phyloP scores from a whole-genome alignment of 1,140 invertebrate species.

The Ditylenchus dipsaci region DNA sequence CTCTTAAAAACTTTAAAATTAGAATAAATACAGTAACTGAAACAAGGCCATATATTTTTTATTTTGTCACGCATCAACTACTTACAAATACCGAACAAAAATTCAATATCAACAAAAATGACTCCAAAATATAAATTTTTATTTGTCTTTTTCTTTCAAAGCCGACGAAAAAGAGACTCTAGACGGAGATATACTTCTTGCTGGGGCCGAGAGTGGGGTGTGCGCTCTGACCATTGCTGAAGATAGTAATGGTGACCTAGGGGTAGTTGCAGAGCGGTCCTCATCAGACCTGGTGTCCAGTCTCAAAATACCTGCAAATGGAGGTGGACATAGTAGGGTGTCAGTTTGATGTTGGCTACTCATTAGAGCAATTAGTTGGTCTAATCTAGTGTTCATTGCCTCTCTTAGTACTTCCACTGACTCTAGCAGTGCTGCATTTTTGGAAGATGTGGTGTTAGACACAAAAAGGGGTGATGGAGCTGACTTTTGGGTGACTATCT shows the following conservation, averaged over 20 bases:
- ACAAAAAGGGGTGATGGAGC: conserved; percentile 26
- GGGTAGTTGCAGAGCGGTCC: not conserved
- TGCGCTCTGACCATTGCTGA: not conserved
- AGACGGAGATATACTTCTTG: conserved; percentile 7
- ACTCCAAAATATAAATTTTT: too few relatives aligned
- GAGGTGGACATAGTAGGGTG: not conserved
- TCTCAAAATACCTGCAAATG: not conserved
- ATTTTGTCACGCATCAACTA: too few relatives aligned
- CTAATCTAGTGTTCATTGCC: conserved; percentile 30
- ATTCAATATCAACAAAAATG: too few relatives aligned
- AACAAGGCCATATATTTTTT: too few relatives aligned
- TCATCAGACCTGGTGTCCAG: too few relatives aligned
- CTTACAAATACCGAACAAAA: too few relatives aligned
- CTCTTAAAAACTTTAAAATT: too few relatives aligned
- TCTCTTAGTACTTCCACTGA: conserved; percentile 26
- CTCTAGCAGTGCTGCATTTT: conserved; percentile 22
- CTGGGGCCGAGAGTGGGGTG: not conserved
- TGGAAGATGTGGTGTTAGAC: not conserved
- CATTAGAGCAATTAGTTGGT: conserved; percentile 41
- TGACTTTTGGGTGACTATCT: conserved; percentile 19
- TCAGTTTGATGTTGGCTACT: not conserved
- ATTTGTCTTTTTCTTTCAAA: not conserved
- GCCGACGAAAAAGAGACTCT: conserved; percentile 3
- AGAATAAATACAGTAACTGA: too few relatives aligned
- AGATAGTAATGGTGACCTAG: not conserved